A percentile compares a stretch with the other conserved stretches of the same genome.
phyloP scores from a whole-genome alignment of 2,888 invertebrate species.

The Melieria omissa region DNA sequence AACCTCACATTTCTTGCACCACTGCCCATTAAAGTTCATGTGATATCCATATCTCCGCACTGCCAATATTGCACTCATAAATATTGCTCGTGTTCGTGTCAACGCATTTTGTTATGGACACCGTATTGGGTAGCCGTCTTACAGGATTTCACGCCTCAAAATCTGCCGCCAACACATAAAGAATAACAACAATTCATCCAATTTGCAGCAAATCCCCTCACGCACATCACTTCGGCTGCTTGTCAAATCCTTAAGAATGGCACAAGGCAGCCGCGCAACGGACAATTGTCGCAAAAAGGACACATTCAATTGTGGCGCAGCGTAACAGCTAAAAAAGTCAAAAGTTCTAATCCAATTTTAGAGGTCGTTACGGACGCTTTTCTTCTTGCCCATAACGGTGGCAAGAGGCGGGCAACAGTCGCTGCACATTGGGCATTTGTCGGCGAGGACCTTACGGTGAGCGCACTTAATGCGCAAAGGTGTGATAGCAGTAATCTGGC shows the following conservation, averaged over 20 bases:
- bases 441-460: slow-evolving; percentile 16
- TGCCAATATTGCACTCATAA: neutral
- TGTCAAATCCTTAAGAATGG: neutral
- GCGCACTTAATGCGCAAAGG: slow-evolving; percentile 44
- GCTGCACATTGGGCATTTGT: slow-evolving; percentile 26
- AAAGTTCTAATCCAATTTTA: slow-evolving; percentile 58
- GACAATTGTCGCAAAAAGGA: slow-evolving; percentile 24
- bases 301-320: slow-evolving; percentile 24
- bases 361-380: slow-evolving; percentile 53
- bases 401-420: slow-evolving; percentile 19
- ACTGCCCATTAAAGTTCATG: too few species aligned
- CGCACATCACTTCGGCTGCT: neutral
- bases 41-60: too few species aligned
- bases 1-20: too few species aligned
- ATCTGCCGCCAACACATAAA: slow-evolving; percentile 29
- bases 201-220: slow-evolving; percentile 15
- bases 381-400: slow-evolving; percentile 34
- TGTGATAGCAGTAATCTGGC: slow-evolving; percentile 53
- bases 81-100: neutral
- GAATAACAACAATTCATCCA: slow-evolving; percentile 24
- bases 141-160: slow-evolving; percentile 38
- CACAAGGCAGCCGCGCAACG: neutral
- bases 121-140: neutral
- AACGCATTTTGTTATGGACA: neutral
- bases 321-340: slow-evolving; percentile 46